Percentiles rank a stretch among this genome's conserved stretches.
phyloP scores from a whole-genome alignment of 64 coral and sea anemone species.

The Cladopsammia gracilis region DNA sequence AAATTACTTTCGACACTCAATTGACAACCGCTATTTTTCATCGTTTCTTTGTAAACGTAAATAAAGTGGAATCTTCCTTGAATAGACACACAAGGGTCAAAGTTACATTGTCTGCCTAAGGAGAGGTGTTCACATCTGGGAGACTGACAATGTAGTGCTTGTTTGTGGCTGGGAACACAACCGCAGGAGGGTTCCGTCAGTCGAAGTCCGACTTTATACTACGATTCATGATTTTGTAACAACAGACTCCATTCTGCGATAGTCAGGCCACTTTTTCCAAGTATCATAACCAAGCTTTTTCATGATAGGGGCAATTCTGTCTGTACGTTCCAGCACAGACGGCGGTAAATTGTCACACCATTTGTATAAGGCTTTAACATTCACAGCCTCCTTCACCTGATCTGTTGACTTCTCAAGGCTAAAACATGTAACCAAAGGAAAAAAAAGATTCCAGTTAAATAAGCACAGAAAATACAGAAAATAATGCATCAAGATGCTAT shows the following conservation, averaged over 20 bases:
- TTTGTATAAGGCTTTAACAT: conserved; percentile 75
- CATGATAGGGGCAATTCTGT: conserved; percentile 66
- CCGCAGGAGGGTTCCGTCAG: too few relatives aligned
- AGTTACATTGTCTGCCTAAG: too few relatives aligned
- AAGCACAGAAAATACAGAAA: too few relatives aligned
- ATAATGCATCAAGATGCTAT: too few relatives aligned
- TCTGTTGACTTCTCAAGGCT: conserved; percentile 95
- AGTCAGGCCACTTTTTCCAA: conserved; percentile 63
- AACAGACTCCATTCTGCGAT: conserved; percentile 27
- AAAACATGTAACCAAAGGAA: not conserved
- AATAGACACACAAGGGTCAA: too few relatives aligned
- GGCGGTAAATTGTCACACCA: conserved; percentile 66
- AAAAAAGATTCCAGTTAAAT: not conserved
- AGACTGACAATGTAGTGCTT: not conserved
- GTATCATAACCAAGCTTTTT: conserved; percentile 81
- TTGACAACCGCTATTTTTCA: too few relatives aligned
- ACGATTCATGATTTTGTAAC: not conserved
- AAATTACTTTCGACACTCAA: too few relatives aligned
- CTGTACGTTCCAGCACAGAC: not conserved
- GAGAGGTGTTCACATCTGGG: too few relatives aligned
- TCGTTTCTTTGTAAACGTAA: too few relatives aligned
- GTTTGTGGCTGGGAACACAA: too few relatives aligned
- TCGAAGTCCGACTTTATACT: too few relatives aligned
- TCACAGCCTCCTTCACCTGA: conserved; percentile 83
- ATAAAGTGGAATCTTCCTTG: too few relatives aligned